These are phyloP conservation scores for Atethmia centrago DNA, from an alignment of 2,888 invertebrate species.

Conservation along the genomic window DNA sequence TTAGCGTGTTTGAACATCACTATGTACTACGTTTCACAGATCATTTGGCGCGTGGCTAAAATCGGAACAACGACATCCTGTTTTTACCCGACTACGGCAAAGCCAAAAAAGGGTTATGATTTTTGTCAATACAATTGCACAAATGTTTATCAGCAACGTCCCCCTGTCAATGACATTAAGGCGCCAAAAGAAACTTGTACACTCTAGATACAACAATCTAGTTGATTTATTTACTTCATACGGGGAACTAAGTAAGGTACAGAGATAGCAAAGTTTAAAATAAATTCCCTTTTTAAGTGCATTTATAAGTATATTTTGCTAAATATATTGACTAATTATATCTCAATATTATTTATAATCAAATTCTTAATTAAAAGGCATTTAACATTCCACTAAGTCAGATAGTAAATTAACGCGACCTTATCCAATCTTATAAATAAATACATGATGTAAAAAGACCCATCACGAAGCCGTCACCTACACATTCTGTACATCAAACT, in stretches of 20 bases:
- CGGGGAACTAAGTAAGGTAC: not conserved
- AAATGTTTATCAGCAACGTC: not conserved
- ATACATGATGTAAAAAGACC: not conserved
- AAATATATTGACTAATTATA: conserved; percentile 28
- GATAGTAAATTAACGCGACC: conserved; percentile 13
- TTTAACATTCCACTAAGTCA: conserved; percentile 23
- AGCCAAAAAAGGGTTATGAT: too few relatives aligned
- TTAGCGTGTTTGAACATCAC: not conserved
- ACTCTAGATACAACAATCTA: too few relatives aligned
- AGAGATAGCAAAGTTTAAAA: not conserved
- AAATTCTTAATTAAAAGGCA: conserved; percentile 26
- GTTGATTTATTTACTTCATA: conserved; percentile 1
- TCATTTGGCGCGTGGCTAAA: too few relatives aligned
- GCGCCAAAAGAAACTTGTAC: too few relatives aligned
- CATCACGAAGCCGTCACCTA: not conserved
- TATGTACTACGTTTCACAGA: too few relatives aligned
- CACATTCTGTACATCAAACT: not conserved
- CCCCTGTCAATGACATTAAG: too few relatives aligned
- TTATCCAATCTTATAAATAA: not conserved
- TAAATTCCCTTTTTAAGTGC: conserved; percentile 12
- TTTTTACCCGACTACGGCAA: too few relatives aligned
- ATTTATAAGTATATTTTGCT: conserved; percentile 36
- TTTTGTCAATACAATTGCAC: not conserved
- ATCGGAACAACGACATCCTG: too few relatives aligned
- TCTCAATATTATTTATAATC: conserved; percentile 1